Evolutionary conservation across 2,888 invertebrate genomes (phyloP).

Genomic region (Ophion obscuratus): DNA sequence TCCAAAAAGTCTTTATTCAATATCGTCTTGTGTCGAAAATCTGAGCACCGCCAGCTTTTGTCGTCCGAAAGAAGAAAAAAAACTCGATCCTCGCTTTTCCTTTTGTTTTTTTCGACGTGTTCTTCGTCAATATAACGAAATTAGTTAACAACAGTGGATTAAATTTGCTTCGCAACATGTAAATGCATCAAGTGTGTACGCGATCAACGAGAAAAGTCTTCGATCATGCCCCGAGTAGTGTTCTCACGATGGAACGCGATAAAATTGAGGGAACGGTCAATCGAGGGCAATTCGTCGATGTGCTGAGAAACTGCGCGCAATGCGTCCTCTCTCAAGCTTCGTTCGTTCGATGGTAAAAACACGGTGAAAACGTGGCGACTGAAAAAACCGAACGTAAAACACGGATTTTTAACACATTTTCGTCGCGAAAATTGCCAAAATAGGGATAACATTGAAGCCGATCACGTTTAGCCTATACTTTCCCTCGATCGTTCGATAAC

Average conservation of each 20-base stretch:
- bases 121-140: conserved; percentile 14
- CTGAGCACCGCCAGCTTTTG: conserved; percentile 44
- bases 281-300: not conserved
- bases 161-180: not conserved
- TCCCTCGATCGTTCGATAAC: not conserved
- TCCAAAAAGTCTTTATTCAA: conserved; percentile 24
- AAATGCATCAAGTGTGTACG: not conserved
- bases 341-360: not conserved
- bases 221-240: not conserved
- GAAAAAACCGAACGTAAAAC: not conserved
- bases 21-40: conserved; percentile 11
- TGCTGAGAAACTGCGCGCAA: not conserved
- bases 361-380: not conserved
- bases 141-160: conserved; percentile 18
- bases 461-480: not conserved
- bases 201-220: not conserved
- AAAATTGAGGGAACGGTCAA: not conserved
- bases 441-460: not conserved
- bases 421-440: conserved; percentile 5
- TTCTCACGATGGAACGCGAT: not conserved
- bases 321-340: not conserved
- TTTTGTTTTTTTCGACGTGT: conserved; percentile 11
- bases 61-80: conserved; percentile 4
- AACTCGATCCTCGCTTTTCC: conserved; percentile 19
- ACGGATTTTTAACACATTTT: not conserved